Evolutionary conservation across 2,797 vertebrate genomes (phyloP).

Genomic region (Basileuterus tristriatus): DNA sequence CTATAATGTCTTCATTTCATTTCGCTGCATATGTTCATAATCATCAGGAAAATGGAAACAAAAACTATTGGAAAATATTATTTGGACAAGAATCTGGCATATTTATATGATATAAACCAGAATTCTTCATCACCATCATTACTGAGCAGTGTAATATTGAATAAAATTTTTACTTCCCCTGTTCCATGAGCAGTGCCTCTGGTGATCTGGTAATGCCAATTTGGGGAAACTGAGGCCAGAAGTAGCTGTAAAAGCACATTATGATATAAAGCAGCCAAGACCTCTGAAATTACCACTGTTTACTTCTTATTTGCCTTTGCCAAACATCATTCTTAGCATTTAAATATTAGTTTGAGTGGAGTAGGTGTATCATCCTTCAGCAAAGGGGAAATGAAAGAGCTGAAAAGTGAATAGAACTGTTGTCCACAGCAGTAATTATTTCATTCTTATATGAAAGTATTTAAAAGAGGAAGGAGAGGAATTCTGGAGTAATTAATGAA

Average conservation of each 20-base stretch:
- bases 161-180: background rate
- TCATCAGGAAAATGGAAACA: background rate
- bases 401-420: background rate
- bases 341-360: background rate
- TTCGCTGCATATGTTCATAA: background rate
- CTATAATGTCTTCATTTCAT: background rate
- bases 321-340: background rate
- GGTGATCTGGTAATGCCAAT: background rate
- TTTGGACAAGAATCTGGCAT: background rate
- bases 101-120: background rate
- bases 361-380: no score
- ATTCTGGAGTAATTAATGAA: background rate
- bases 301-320: background rate
- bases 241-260: background rate
- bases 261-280: background rate
- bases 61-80: background rate
- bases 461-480: background rate
- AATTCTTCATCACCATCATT: background rate
- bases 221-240: background rate
- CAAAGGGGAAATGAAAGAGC: background rate
- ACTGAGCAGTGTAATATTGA: background rate
- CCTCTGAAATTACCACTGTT: background rate
- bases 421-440: background rate
- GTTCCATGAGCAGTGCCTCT: background rate
- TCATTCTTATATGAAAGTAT: background rate